Base-by-base conservation (phyloP, 2,888 invertebrate species). In the Acrobasis suavella region DNA sequence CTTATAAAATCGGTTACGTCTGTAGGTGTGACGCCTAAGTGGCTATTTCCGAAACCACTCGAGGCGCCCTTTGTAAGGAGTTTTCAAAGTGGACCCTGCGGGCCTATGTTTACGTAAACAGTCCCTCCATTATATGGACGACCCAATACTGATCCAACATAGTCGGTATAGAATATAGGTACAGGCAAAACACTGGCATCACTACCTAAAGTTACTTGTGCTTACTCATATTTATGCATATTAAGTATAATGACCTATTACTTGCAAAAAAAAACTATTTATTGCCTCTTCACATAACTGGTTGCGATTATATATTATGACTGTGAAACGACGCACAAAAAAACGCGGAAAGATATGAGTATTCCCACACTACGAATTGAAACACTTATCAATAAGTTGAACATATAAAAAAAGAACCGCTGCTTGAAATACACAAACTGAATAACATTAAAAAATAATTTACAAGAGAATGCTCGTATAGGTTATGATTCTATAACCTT, bases 31-130 rank as follows among this genome's bases (percentile, higher is more conserved):
- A 22, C 22, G 39, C 10, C 39, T n/a, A 58, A 58, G 58, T 58
- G 58, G 32, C 49, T 22, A 49, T 58, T 58, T 58, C 58, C 32
- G 32, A 58, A 58, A 46, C 58, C 58, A 46, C 58, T 58, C 15
- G 22, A 46, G 42, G 22, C 22, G 17, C 12, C 46, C 17, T 58
- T 49, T 49, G 22, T 49, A 58, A 9, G n/a, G n/a, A 58, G 15
- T 56, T 49, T 46, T n/a, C 39, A 16, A 7, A n/a, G 15, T 46
- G 14, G 46, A 16, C 58, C 39, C 17, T 17, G 17, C 15, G 9
- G n/a, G 39, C 55, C 46, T n/a, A 32, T 32, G 46, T 46, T 46
- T 46, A n/a, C n/a, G n/a, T 46, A 46, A 46, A 46, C 46, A 46
- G 32, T 32, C 32, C 7, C 8, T 32, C 32, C 32, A 5, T 32